phyloP scores from a whole-genome alignment of 2,888 invertebrate genomes.

The Xanthia icteritia region DNA sequence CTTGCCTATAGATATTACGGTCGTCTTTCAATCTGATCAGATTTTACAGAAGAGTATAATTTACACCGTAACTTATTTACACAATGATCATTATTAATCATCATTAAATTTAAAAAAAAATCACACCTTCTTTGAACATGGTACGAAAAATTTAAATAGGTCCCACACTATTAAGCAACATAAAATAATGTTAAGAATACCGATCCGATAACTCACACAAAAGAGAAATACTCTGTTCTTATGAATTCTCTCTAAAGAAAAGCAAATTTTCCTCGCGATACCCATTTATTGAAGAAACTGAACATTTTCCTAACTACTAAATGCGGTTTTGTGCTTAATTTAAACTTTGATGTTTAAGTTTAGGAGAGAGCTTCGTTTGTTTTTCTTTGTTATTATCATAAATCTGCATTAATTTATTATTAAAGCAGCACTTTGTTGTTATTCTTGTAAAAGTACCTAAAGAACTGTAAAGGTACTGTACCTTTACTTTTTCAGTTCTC shows the following conservation, averaged over 20 bases:
- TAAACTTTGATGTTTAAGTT: slow-evolving; percentile 47
- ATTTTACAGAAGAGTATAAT: too few relatives aligned
- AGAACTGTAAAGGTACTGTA: background rate
- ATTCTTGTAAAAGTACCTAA: background rate
- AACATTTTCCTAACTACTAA: slow-evolving; percentile 57
- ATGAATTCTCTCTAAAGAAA: slow-evolving; percentile 46
- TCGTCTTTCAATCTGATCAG: too few relatives aligned
- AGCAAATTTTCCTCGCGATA: slow-evolving; percentile 32
- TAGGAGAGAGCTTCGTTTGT: slow-evolving; percentile 30
- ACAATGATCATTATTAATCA: too few relatives aligned
- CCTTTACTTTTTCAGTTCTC: background rate
- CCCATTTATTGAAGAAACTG: slow-evolving; percentile 45
- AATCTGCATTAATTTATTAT: slow-evolving; percentile 9
- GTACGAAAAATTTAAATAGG: background rate
- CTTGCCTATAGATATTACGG: too few relatives aligned
- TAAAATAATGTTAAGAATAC: background rate
- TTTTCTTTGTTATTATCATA: slow-evolving; percentile 31
- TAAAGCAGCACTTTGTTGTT: background rate
- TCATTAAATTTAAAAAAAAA: too few relatives aligned
- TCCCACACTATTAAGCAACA: background rate
- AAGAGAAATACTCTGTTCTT: slow-evolving; percentile 8
- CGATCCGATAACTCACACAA: background rate
- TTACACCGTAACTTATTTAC: too few relatives aligned
- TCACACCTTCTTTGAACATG: background rate
- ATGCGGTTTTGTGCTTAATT: slow-evolving; percentile 50